These are phyloP conservation scores for Dryobotodes eremita DNA, from an alignment of 2,888 invertebrate genomes.

Conservation along the genomic window DNA sequence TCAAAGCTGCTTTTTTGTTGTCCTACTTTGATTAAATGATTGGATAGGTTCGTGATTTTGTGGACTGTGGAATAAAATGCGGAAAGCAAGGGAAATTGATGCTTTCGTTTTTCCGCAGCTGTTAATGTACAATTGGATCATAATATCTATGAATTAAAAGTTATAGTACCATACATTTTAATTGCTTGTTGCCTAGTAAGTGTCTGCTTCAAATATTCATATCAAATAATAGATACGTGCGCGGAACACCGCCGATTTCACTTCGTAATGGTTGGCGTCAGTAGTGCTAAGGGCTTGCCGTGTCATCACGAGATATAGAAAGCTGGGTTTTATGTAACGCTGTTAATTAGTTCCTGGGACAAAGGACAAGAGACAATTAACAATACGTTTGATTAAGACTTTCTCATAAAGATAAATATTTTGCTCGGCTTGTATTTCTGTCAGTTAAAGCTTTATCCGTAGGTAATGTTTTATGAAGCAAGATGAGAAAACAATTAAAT, in stretches of 20 bases:
- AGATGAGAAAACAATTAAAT: conserved; percentile 5
- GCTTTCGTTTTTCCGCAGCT: background rate
- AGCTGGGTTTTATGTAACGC: conserved; percentile 62
- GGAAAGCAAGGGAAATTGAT: conserved; percentile 30
- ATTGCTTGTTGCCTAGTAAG: conserved; percentile 37
- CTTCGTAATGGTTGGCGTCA: conserved; percentile 59
- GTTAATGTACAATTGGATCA: conserved; percentile 1
- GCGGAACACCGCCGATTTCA: conserved; percentile 68
- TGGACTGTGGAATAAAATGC: conserved; percentile 38
- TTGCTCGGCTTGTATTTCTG: background rate
- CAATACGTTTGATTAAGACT: conserved; percentile 15
- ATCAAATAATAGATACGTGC: conserved; percentile 59
- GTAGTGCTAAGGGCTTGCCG: conserved; percentile 65
- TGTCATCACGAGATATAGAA: conserved; percentile 74
- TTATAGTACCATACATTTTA: conserved; percentile 32
- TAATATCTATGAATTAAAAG: conserved; percentile 16
- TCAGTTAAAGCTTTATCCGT: background rate
- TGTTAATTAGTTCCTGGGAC: conserved; percentile 46
- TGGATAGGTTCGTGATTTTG: conserved; percentile 36
- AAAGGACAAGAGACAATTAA: conserved; percentile 26
- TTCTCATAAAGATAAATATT: conserved; percentile 30
- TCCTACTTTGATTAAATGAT: conserved; percentile 55
- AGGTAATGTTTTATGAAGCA: background rate
- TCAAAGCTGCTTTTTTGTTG: conserved; percentile 51
- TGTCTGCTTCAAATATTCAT: conserved; percentile 58